phyloP scores from a whole-genome alignment of 1,140 invertebrate genomes.

The Eupeodes corollae region DNA sequence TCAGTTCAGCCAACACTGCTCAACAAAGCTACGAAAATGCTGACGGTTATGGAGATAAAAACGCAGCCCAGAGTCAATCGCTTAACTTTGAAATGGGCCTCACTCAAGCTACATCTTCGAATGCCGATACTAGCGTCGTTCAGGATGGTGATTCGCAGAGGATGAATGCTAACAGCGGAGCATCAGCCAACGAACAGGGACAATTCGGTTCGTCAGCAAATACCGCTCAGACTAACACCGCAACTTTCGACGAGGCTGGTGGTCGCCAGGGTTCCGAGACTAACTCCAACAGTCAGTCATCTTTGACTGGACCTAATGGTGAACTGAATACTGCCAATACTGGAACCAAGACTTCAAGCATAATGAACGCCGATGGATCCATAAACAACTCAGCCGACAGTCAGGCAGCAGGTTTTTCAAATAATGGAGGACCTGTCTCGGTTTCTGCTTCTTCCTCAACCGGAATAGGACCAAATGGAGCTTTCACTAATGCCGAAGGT shows the following conservation, averaged over 20 bases:
- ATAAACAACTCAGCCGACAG: conserved; percentile 24
- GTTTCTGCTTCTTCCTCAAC: conserved; percentile 20
- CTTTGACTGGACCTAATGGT: conserved; percentile 26
- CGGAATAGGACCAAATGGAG: not conserved
- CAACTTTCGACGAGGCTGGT: conserved; percentile 15
- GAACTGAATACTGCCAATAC: conserved; percentile 21
- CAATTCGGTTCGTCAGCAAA: conserved; percentile 22
- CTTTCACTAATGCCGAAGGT: not conserved
- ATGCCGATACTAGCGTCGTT: conserved; percentile 22
- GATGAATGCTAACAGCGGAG: conserved; percentile 19
- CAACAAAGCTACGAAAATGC: conserved; percentile 12
- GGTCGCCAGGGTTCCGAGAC: conserved; percentile 11
- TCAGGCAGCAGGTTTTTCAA: conserved; percentile 15
- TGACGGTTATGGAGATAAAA: conserved; percentile 10
- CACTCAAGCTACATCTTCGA: conserved; percentile 28
- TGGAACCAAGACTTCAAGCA: conserved; percentile 18
- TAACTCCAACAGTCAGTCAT: conserved; percentile 28
- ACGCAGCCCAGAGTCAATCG: conserved; percentile 27
- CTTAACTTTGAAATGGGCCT: conserved; percentile 19
- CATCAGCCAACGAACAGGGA: conserved; percentile 24
- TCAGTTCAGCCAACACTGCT: conserved; percentile 29
- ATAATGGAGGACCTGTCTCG: conserved; percentile 14
- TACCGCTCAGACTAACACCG: conserved; percentile 25
- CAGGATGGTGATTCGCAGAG: conserved; percentile 15
- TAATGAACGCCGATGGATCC: conserved; percentile 18